These are phyloP conservation scores for Crotalus helleri DNA, from an alignment of 2,113 vertebrate species.

Conservation along the genomic window DNA sequence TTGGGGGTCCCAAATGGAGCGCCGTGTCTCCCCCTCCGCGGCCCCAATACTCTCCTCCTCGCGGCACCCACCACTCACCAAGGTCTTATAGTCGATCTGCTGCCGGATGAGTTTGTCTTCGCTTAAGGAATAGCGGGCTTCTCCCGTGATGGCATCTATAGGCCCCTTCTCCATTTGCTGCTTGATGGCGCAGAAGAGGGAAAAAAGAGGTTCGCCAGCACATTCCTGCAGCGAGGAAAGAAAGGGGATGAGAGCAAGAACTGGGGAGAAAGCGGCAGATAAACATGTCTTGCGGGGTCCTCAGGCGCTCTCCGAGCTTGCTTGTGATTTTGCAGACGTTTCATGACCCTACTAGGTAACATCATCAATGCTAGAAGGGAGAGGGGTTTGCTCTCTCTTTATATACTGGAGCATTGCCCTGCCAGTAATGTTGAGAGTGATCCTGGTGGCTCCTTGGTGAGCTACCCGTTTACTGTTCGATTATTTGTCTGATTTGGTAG, in stretches of 20 bases:
- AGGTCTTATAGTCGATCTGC: slow-evolving; percentile 98
- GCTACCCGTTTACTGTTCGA: neutral
- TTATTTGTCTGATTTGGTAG: neutral
- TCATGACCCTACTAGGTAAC: neutral
- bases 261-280: neutral
- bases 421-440: neutral
- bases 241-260: neutral
- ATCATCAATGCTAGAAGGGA: neutral
- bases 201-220: slow-evolving; percentile 96
- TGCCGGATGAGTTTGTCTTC: slow-evolving; percentile 99
- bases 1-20: neutral
- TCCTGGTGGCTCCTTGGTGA: neutral
- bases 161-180: slow-evolving; percentile 97
- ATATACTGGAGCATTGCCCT: neutral
- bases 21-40: neutral
- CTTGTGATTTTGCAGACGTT: neutral
- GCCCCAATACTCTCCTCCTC: too few species aligned
- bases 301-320: neutral
- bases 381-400: neutral
- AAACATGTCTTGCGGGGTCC: neutral
- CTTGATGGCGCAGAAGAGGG: slow-evolving; percentile 98
- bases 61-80: slow-evolving; percentile 79
- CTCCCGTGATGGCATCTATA: slow-evolving; percentile 94
- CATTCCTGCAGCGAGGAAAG: slow-evolving; percentile 78
- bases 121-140: slow-evolving; percentile 93